These are phyloP conservation scores for Heliconius hermathena DNA, from an alignment of 1,140 invertebrate genomes.

Conservation along the genomic window DNA sequence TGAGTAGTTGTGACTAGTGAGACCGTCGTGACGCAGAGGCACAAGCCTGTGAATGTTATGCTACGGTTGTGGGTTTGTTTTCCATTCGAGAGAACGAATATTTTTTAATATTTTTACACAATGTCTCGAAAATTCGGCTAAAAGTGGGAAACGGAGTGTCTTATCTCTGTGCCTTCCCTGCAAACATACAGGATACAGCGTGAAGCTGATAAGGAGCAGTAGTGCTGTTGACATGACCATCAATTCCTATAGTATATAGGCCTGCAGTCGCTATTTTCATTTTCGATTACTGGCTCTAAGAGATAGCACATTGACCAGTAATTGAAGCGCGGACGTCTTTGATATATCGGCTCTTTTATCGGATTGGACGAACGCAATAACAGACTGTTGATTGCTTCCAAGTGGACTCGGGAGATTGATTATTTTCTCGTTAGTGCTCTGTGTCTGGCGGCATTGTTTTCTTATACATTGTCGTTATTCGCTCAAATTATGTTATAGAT, in stretches of 20 bases:
- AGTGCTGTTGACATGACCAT: constrained; percentile 50
- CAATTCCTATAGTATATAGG: constrained; percentile 34
- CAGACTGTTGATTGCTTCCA: constrained; percentile 80
- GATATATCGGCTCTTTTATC: constrained; percentile 82
- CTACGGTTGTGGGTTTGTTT: too few relatives aligned
- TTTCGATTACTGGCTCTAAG: constrained; percentile 70
- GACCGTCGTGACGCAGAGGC: too few relatives aligned
- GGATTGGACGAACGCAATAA: constrained; percentile 81
- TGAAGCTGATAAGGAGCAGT: neutral
- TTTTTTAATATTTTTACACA: too few relatives aligned
- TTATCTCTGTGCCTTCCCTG: neutral
- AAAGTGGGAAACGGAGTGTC: too few relatives aligned
- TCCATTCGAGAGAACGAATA: too few relatives aligned
- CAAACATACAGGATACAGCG: neutral
- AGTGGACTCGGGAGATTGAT: constrained; percentile 78
- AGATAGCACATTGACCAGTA: constrained; percentile 77
- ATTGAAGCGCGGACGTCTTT: constrained; percentile 81
- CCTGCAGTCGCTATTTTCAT: constrained; percentile 64
- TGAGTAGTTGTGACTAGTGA: too few relatives aligned
- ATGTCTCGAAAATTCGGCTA: too few relatives aligned
- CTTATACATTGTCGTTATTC: constrained; percentile 46
- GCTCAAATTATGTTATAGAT: constrained; percentile 27
- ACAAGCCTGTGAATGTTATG: too few relatives aligned
- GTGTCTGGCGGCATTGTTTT: constrained; percentile 60
- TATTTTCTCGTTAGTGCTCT: constrained; percentile 76